Evolutionary conservation across 2,113 vertebrate genomes (phyloP), one percentile per base, ranked within the genome.

Genomic region (Chelonoidis abingdonii): DNA sequence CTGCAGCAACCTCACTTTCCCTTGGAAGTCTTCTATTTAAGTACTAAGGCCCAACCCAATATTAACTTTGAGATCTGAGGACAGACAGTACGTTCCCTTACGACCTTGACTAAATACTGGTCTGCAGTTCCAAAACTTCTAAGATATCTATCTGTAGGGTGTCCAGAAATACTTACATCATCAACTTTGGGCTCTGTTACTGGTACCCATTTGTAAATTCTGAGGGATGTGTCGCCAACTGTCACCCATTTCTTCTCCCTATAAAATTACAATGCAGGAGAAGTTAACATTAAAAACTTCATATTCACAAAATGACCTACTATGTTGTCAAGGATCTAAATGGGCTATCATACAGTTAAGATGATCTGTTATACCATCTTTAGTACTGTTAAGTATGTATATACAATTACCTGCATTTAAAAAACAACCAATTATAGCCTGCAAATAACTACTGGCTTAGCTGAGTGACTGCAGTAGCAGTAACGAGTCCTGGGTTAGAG

Each of bases 241-340:
- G 99, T 99, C 98, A 99, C 99, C 99, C 99, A 99, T 96, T 99
- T 99, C 98, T 99, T 99, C 98, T 99, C 99, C 99, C 99, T 99
- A 98, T 9, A 89, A 95, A 94, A 96, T 91, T 82, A 94, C 83
- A 97, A 97, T 35, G 88, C 90, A 97, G 94, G 90, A 95, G 95
- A 89, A 94, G 93, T 97, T 90, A 88, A 89, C 87, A 84, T 91
- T 96, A 94, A 91, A 88, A 62, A 29, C 76, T 81, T 75, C 0
- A 1, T 53, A 90, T 89, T 92, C 92, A 92, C 44, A 88, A 92
- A 96, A 78, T 4, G 35, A 92, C 93, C 92, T 95, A 80, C 95
- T 94, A 91, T 96, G 85, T 72, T 95, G 93, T 94, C 93, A 95
- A 88, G 93, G 94, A 91, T 86, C 94, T 96, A 96, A 97, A 89